phyloP scores from a whole-genome alignment of 2,888 invertebrate species.

The Glyphotaelius pellucidus region DNA sequence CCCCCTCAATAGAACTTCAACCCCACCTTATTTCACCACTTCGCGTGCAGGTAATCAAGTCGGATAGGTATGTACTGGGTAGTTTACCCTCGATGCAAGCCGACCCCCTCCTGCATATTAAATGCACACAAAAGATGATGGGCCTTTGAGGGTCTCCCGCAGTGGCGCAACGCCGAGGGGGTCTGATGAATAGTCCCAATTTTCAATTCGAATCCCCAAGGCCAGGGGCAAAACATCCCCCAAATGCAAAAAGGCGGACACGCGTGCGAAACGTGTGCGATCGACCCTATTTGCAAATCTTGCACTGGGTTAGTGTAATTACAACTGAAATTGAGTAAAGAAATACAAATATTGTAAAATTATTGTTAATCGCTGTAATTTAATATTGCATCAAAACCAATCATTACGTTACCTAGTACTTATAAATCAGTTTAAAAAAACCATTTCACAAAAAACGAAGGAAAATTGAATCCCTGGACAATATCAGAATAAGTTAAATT shows the following conservation, averaged over 20 bases:
- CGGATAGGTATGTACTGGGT: background rate
- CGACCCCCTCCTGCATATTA: background rate
- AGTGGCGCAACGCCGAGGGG: constrained; percentile 51
- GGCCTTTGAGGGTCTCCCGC: constrained; percentile 57
- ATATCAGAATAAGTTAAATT: too few relatives aligned
- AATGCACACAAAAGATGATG: constrained; percentile 52
- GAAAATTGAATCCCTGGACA: too few relatives aligned
- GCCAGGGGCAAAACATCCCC: constrained; percentile 36
- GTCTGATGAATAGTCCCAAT: constrained; percentile 62
- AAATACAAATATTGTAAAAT: background rate
- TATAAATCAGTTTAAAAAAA: too few relatives aligned
- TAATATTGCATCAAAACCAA: too few relatives aligned
- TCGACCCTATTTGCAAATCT: background rate
- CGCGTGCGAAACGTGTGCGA: constrained; percentile 44
- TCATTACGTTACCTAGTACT: background rate
- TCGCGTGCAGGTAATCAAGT: constrained; percentile 43
- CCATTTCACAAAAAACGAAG: too few relatives aligned
- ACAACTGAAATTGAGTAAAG: background rate
- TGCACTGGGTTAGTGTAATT: constrained; percentile 23
- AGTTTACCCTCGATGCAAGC: constrained; percentile 10
- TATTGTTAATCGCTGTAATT: background rate
- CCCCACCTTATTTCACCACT: constrained; percentile 19
- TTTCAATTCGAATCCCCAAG: constrained; percentile 61
- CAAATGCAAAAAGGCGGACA: constrained; percentile 48
- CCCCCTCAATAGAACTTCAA: background rate